These are phyloP conservation scores for Drosophila putrida DNA, from an alignment of 2,888 invertebrate genomes.

Conservation along the genomic window DNA sequence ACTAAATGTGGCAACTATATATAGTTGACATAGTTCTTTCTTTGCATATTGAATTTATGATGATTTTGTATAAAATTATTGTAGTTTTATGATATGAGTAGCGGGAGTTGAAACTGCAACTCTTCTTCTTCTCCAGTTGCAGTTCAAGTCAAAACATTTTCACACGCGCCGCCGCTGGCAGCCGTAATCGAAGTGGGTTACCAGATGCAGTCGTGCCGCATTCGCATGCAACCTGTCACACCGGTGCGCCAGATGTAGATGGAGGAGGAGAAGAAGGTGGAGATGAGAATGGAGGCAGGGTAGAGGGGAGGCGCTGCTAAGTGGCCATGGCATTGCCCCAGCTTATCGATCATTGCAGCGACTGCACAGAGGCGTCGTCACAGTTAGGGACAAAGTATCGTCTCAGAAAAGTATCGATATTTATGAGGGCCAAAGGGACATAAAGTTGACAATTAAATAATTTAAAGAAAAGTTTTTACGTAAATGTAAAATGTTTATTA, in stretches of 20 bases:
- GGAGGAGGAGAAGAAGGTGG: not conserved
- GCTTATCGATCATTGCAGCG: conserved; percentile 68
- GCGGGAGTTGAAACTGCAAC: conserved; percentile 44
- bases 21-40: conserved; percentile 55
- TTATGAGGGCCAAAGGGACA: too few relatives aligned
- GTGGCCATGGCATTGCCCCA: conserved; percentile 74
- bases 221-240: conserved; percentile 77
- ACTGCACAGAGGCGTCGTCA: conserved; percentile 57
- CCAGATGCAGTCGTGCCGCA: conserved; percentile 79
- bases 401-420: too few relatives aligned
- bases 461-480: too few relatives aligned
- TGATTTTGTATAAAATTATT: conserved; percentile 67
- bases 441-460: too few relatives aligned
- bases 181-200: conserved; percentile 77
- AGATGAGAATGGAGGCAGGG: not conserved
- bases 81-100: conserved; percentile 61
- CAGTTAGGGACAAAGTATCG: not conserved
- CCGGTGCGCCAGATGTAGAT: conserved; percentile 52
- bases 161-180: conserved; percentile 62
- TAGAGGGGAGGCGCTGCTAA: conserved; percentile 38
- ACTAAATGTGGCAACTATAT: conserved; percentile 35
- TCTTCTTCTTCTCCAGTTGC: conserved; percentile 20
- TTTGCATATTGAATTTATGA: conserved; percentile 61
- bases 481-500: too few relatives aligned
- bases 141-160: conserved; percentile 56